Evolutionary conservation across 2,797 vertebrate species (phyloP).

Genomic region (Dendrocincla tyrannina): DNA sequence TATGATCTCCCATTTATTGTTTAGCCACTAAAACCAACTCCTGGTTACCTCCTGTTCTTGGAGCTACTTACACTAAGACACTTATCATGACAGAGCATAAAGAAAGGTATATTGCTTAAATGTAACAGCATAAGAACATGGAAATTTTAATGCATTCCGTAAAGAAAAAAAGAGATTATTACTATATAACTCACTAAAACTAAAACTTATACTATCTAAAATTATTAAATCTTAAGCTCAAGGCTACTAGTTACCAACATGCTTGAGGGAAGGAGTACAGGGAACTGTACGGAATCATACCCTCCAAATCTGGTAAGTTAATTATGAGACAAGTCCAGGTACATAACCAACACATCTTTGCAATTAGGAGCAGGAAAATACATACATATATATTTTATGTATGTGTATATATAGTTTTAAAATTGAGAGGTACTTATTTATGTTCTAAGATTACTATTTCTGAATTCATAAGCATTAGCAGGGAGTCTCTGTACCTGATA

Average conservation of each 20-base stretch:
- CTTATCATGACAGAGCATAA: background rate
- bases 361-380: background rate
- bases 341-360: background rate
- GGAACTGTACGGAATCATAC: background rate
- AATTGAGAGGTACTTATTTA: background rate
- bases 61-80: background rate
- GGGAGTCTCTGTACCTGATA: conserved; percentile 85
- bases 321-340: background rate
- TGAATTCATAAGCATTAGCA: background rate
- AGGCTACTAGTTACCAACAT: background rate
- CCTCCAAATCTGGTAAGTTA: background rate
- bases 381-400: accelerated
- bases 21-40: background rate
- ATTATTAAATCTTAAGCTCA: background rate
- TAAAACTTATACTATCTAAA: background rate
- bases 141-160: background rate
- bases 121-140: background rate
- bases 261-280: background rate
- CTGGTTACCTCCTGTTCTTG: background rate
- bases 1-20: background rate
- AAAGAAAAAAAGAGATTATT: background rate
- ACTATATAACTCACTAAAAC: background rate
- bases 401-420: background rate
- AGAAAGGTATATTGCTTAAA: background rate
- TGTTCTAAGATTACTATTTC: background rate